Conservation (phyloP, 2,888 invertebrate genomes). For the Tubulanus polymorphus region DNA sequence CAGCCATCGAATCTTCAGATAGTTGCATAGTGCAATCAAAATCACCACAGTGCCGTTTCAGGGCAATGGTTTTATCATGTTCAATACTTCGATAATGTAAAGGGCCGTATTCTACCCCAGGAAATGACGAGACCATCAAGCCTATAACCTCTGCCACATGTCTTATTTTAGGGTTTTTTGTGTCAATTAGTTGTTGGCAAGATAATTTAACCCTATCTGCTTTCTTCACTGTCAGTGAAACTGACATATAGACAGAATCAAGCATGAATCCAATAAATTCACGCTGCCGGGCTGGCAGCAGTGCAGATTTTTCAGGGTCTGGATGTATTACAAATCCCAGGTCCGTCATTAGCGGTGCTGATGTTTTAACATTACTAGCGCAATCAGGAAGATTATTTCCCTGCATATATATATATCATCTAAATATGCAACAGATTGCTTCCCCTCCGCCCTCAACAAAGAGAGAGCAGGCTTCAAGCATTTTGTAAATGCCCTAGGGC, state of each 20-base stretch:
- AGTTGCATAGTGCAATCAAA: constrained; percentile 5
- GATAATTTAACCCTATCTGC: background rate
- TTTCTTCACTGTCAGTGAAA: background rate
- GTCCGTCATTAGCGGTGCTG: too few species aligned
- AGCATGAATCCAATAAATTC: constrained; percentile 16
- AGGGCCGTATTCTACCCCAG: constrained; percentile 16
- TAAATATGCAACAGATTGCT: too few species aligned
- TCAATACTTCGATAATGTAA: constrained; percentile 15
- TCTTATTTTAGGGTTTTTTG: constrained; percentile 5
- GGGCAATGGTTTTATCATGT: constrained; percentile 12
- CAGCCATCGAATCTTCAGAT: constrained; percentile 6
- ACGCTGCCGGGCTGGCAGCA: constrained; percentile 11
- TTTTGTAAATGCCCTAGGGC: too few species aligned
- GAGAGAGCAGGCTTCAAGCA: too few species aligned
- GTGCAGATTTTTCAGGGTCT: constrained; percentile 15
- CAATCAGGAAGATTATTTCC: too few species aligned
- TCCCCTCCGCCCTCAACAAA: too few species aligned
- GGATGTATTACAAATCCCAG: too few species aligned
- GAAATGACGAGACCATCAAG: constrained; percentile 14
- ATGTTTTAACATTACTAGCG: too few species aligned
- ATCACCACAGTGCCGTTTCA: constrained; percentile 11
- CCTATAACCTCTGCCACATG: constrained; percentile 16
- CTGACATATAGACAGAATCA: constrained; percentile 15
- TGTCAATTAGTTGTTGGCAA: background rate
- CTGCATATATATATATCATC: too few species aligned